Percentiles rank a stretch among this genome's conserved stretches.
Conservation (phyloP, 2,797 vertebrate species). For the Delichon dasypus region DNA sequence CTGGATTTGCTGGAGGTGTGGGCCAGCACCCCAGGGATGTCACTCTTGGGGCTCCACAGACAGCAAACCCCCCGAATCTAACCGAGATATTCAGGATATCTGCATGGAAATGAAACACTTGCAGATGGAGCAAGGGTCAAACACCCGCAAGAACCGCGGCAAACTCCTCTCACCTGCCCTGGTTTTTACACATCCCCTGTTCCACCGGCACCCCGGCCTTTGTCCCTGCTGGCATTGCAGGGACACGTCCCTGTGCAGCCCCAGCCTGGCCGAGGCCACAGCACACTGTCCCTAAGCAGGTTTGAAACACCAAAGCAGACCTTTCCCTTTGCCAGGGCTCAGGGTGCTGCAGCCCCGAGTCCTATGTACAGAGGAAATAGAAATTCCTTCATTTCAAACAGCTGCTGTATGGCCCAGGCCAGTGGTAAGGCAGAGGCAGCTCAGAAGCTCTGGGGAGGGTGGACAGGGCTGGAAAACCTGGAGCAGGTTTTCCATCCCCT, state of each 20-base stretch:
- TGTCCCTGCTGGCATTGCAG: background rate
- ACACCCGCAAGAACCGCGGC: accelerated
- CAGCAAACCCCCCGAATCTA: background rate
- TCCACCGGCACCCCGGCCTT: background rate
- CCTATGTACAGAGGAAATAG: background rate
- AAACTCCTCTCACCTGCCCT: background rate
- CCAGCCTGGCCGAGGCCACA: background rate
- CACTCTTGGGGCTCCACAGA: background rate
- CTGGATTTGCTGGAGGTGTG: background rate
- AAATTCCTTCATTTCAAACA: background rate
- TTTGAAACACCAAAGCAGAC: background rate
- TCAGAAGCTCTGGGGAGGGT: background rate
- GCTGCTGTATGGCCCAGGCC: background rate
- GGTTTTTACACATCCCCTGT: background rate
- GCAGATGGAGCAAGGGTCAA: background rate
- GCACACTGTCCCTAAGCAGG: background rate
- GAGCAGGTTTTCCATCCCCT: background rate
- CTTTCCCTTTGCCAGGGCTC: background rate
- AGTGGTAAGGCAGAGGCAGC: background rate
- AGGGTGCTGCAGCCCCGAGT: accelerated
- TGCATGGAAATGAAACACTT: background rate
- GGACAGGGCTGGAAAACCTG: background rate
- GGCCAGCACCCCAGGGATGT: background rate
- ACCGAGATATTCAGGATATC: background rate
- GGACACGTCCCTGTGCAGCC: background rate